Percentiles rank a stretch among this genome's conserved stretches.
Conservation (phyloP, 2,113 vertebrate genomes). For the Prolemur simus region DNA sequence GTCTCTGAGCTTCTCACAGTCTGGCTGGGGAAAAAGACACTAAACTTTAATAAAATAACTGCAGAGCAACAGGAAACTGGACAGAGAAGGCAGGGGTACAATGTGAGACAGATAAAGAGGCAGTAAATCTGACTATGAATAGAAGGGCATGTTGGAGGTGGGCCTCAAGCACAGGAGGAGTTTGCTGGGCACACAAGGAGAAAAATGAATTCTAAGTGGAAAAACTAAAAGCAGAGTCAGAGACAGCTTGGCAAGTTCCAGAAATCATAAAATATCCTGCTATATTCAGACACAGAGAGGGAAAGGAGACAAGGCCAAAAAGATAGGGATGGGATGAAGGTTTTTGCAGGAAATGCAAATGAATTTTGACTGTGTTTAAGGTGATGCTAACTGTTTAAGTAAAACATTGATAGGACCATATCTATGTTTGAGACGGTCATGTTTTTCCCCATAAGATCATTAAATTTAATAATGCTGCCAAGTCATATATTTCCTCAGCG, state of each 20-base stretch:
- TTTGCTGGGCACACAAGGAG: background rate
- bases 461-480: background rate
- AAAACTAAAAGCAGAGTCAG: background rate
- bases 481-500: background rate
- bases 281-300: background rate
- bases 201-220: background rate
- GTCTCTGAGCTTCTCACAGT: background rate
- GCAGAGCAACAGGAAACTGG: background rate
- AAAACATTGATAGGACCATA: background rate
- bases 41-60: background rate
- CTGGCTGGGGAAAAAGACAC: background rate
- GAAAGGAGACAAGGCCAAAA: background rate
- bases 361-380: background rate
- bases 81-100: background rate
- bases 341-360: background rate
- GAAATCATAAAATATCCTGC: background rate
- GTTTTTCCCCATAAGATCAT: background rate
- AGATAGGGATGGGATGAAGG: background rate
- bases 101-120: background rate
- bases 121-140: background rate
- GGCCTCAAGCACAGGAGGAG: background rate
- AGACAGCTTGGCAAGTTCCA: background rate
- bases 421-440: background rate
- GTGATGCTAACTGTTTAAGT: background rate
- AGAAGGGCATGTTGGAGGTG: background rate